Conservation (phyloP, 2,888 invertebrate genomes). For the Drosophila kokeensis region DNA sequence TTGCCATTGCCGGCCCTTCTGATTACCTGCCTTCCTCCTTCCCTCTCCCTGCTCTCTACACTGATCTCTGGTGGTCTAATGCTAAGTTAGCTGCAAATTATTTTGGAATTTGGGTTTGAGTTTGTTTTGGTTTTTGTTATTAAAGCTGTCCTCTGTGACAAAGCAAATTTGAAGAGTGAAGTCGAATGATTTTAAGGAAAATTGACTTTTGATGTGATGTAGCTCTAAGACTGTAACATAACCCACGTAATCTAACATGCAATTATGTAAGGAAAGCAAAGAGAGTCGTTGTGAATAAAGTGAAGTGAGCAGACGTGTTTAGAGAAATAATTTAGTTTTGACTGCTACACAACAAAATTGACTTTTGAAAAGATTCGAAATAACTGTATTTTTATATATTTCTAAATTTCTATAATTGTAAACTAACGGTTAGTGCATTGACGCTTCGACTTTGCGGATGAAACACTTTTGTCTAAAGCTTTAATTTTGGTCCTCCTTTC, state of each 20-base stretch:
- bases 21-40: neutral
- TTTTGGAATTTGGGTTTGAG: neutral
- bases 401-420: neutral
- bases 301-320: too few species aligned
- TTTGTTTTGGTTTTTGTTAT: neutral
- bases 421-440: neutral
- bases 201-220: neutral
- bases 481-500: slow-evolving; percentile 11
- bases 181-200: neutral
- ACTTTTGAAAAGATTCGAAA: neutral
- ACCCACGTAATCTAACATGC: too few species aligned
- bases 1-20: slow-evolving; percentile 1
- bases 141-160: neutral
- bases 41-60: neutral
- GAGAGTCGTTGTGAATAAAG: too few species aligned
- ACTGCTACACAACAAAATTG: neutral
- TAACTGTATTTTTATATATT: neutral
- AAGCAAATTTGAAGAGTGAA: neutral
- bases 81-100: slow-evolving; percentile 1
- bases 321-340: too few species aligned
- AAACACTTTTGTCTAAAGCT: neutral
- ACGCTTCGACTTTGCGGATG: neutral
- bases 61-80: neutral
- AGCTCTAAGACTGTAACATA: too few species aligned
- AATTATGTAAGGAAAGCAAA: too few species aligned